Conservation (phyloP, 2,113 vertebrate genomes). For the Probosciger aterrimus region DNA sequence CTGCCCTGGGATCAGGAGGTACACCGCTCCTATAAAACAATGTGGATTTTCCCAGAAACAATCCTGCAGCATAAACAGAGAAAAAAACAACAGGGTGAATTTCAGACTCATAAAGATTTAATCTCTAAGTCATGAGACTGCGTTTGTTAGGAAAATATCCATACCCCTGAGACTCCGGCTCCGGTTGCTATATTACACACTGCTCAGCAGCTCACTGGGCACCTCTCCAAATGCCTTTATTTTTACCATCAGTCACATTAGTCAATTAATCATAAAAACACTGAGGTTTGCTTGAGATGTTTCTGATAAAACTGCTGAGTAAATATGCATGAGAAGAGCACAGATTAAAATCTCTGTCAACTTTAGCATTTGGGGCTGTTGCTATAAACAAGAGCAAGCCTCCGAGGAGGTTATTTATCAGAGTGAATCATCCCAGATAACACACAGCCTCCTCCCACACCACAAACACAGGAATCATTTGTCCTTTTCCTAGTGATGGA, state of each 20-base stretch:
- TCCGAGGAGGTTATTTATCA: constrained; percentile 17
- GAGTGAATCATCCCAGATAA: constrained; percentile 54
- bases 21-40: neutral
- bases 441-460: constrained; percentile 26
- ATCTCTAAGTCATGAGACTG: constrained; percentile 43
- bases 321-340: constrained; percentile 31
- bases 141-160: constrained; percentile 31
- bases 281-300: constrained; percentile 38
- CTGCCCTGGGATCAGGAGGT: neutral
- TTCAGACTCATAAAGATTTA: constrained; percentile 23
- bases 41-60: neutral
- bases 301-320: constrained; percentile 16
- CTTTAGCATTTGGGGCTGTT: neutral
- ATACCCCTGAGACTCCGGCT: constrained; percentile 8
- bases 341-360: constrained; percentile 33
- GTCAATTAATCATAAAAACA: constrained; percentile 64
- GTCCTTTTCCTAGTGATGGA: constrained; percentile 13
- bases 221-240: constrained; percentile 36
- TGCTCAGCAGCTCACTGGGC: constrained; percentile 12
- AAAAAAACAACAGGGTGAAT: constrained; percentile 25
- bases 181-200: neutral
- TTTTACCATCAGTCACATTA: constrained; percentile 52
- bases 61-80: constrained; percentile 6
- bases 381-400: constrained; percentile 32
- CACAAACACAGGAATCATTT: neutral